These are phyloP conservation scores for Actias luna DNA, from an alignment of 2,888 invertebrate genomes.

Conservation along the genomic window DNA sequence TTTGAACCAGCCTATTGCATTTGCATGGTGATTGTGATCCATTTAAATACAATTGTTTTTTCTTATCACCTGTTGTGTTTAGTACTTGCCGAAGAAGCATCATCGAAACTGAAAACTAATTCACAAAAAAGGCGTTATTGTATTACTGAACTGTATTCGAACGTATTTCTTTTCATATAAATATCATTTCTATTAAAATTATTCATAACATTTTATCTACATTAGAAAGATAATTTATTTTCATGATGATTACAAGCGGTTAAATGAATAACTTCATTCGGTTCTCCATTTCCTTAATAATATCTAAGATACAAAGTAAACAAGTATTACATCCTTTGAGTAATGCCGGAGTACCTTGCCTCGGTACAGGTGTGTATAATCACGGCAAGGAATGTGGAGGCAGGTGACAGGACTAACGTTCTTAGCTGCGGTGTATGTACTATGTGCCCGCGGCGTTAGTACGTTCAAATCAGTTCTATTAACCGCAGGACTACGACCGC, in stretches of 20 bases:
- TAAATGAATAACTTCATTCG: neutral
- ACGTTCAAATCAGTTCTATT: conserved; percentile 77
- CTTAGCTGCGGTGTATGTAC: conserved; percentile 30
- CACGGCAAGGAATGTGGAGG: conserved; percentile 70
- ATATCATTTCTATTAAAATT: neutral
- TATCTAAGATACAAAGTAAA: conserved; percentile 16
- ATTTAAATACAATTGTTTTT: no score
- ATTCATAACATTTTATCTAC: neutral
- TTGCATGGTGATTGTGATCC: no score
- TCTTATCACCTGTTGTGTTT: no score
- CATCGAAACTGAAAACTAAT: no score
- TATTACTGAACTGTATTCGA: neutral
- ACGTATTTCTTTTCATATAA: no score
- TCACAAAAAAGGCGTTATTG: no score
- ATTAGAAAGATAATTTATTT: conserved; percentile 4
- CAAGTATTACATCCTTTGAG: conserved; percentile 16
- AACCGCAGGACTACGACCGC: conserved; percentile 77
- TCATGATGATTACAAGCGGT: neutral
- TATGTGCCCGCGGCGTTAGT: conserved; percentile 56
- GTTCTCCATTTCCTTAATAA: conserved; percentile 8
- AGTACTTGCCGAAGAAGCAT: no score
- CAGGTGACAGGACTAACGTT: conserved; percentile 77
- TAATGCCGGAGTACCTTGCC: conserved; percentile 6
- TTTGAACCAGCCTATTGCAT: no score
- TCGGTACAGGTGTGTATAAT: conserved; percentile 71